A percentile compares a stretch with the other conserved stretches of the same genome.
Evolutionary conservation across 2,888 invertebrate species (phyloP).

Genomic region (Leptopilina myrica): DNA sequence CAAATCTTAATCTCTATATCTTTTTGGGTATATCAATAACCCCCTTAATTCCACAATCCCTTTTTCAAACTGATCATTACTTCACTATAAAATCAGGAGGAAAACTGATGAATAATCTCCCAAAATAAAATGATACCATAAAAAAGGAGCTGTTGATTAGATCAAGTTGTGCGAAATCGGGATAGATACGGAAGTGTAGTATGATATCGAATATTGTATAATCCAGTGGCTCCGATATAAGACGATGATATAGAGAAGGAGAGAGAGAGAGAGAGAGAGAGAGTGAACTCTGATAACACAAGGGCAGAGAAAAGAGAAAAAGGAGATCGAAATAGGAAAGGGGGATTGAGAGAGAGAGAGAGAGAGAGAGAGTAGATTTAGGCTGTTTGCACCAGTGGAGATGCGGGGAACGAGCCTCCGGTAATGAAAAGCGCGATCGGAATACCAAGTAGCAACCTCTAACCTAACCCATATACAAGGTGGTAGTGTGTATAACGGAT

Average conservation of each 20-base stretch:
- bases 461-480: constrained; percentile 64
- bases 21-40: no score
- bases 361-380: constrained; percentile 73
- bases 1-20: no score
- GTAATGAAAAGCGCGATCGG: constrained; percentile 81
- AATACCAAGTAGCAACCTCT: constrained; percentile 79
- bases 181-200: constrained; percentile 52
- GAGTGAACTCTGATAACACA: constrained; percentile 54
- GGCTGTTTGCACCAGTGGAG: constrained; percentile 74
- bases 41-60: no score
- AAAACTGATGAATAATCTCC: neutral
- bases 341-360: neutral
- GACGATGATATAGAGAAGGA: constrained; percentile 61
- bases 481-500: constrained; percentile 37
- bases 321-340: constrained; percentile 40
- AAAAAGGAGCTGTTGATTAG: constrained; percentile 52
- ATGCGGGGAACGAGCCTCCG: constrained; percentile 76
- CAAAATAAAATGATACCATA: constrained; percentile 15
- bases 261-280: constrained; percentile 47
- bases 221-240: constrained; percentile 65
- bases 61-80: no score
- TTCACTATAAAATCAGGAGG: neutral
- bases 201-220: constrained; percentile 72
- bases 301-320: constrained; percentile 61
- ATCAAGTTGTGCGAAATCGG: constrained; percentile 49